A percentile compares a stretch with the other conserved stretches of the same genome.
Conservation (phyloP, 2,797 vertebrate genomes). For the Sebastes reedi region DNA sequence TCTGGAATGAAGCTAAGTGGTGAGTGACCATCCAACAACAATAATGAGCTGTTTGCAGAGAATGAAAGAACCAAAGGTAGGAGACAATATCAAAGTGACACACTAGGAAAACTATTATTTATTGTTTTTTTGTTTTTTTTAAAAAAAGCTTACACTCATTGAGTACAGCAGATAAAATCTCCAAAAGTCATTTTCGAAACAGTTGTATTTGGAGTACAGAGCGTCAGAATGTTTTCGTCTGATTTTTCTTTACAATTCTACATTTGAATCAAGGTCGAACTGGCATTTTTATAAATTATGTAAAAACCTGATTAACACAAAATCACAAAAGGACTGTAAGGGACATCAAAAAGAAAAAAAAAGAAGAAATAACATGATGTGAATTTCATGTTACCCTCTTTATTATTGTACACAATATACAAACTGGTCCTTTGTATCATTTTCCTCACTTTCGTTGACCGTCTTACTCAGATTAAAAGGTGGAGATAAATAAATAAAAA, state of each 20-base stretch:
- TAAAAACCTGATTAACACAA: constrained; percentile 90
- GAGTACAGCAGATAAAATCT: constrained; percentile 99
- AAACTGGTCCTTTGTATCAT: constrained; percentile 91
- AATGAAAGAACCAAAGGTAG: constrained; percentile 1
- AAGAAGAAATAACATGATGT: constrained; percentile 78
- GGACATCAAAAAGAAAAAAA: constrained; percentile 84
- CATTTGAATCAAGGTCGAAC: constrained; percentile 81
- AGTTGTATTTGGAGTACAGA: constrained; percentile 85
- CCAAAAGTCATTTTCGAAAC: constrained; percentile 92
- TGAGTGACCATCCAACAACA: too few relatives aligned
- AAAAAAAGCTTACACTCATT: constrained; percentile 94
- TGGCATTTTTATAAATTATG: constrained; percentile 87
- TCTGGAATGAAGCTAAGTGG: too few relatives aligned
- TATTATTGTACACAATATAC: constrained; percentile 96
- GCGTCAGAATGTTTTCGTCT: constrained; percentile 71
- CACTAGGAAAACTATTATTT: constrained; percentile 99
- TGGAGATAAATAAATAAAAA: constrained; percentile 94
- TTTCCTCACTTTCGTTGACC: constrained; percentile 86
- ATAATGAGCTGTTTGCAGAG: neutral
- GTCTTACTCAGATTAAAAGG: constrained; percentile 89
- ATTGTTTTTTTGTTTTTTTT: constrained; percentile 85
- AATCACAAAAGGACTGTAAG: constrained; percentile 78
- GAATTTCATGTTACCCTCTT: constrained; percentile 83
- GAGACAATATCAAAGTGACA: constrained; percentile 75
- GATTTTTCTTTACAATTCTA: constrained; percentile 85